Conservation (phyloP, 1,140 invertebrate genomes). For the Leptestheria dahalacensis region DNA sequence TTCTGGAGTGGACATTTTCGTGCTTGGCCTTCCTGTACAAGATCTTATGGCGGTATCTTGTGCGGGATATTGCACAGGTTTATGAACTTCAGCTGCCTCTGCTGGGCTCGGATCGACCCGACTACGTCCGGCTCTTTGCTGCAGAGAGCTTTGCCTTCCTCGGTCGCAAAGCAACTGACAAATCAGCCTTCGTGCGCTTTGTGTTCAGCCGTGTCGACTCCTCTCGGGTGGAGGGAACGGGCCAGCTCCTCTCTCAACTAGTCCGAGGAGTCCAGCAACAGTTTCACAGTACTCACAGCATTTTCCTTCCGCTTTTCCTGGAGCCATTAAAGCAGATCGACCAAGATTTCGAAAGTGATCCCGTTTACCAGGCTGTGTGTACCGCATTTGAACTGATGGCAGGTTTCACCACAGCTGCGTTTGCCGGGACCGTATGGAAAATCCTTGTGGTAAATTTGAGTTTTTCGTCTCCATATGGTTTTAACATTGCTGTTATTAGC, state of each 20-base stretch:
- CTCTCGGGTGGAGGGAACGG: constrained; percentile 56
- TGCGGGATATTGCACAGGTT: constrained; percentile 58
- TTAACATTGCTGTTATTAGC: too few relatives aligned
- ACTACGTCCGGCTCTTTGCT: constrained; percentile 81
- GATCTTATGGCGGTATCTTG: constrained; percentile 56
- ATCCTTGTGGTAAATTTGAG: constrained; percentile 23
- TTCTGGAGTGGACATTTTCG: constrained; percentile 65
- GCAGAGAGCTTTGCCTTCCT: constrained; percentile 87
- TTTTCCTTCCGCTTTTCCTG: constrained; percentile 44
- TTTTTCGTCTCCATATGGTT: constrained; percentile 15
- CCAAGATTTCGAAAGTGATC: neutral
- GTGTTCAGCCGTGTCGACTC: constrained; percentile 46
- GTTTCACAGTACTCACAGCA: constrained; percentile 60
- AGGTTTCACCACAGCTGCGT: constrained; percentile 18
- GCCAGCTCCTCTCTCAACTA: constrained; percentile 70
- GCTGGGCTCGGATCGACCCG: constrained; percentile 47
- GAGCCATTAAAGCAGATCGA: constrained; percentile 31
- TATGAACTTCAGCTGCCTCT: constrained; percentile 58
- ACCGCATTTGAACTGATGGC: constrained; percentile 6
- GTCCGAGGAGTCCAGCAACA: constrained; percentile 59
- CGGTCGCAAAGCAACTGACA: constrained; percentile 69
- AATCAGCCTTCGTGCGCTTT: constrained; percentile 51
- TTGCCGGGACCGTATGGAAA: constrained; percentile 21
- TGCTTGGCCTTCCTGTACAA: constrained; percentile 79
- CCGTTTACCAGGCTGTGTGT: constrained; percentile 4